Percentiles rank a stretch among this genome's conserved stretches.
Conservation (phyloP, 1,140 invertebrate species). For the Phocides pigmalion region DNA sequence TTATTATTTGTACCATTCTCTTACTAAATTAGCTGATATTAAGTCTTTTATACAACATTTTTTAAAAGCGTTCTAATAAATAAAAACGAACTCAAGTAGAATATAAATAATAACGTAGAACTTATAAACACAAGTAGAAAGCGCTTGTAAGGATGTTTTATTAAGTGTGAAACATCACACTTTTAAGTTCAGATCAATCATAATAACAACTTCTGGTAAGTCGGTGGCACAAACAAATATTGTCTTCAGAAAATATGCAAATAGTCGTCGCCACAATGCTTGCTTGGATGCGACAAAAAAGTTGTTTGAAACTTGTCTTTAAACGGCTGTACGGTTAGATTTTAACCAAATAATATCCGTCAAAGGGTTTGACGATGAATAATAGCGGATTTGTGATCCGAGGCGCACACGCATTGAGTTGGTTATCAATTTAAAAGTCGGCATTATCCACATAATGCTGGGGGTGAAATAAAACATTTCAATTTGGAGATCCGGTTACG, state of each 20-base stretch:
- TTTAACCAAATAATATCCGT: conserved; percentile 74
- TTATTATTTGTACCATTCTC: too few relatives aligned
- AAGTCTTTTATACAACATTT: too few relatives aligned
- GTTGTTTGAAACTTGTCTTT: conserved; percentile 39
- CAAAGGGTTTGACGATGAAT: conserved; percentile 42
- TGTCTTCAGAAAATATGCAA: conserved; percentile 54
- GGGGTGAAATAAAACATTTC: conserved; percentile 81
- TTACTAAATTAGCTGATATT: too few relatives aligned
- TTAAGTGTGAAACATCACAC: conserved; percentile 60
- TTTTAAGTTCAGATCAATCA: conserved; percentile 62
- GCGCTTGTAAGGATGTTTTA: conserved; percentile 42
- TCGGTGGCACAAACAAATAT: conserved; percentile 68
- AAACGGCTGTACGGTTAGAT: conserved; percentile 72
- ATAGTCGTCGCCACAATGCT: conserved; percentile 43
- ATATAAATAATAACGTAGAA: too few relatives aligned
- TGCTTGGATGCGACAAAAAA: conserved; percentile 32
- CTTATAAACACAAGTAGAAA: conserved; percentile 19
- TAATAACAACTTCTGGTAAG: conserved; percentile 60
- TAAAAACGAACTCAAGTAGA: background rate
- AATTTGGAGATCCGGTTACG: conserved; percentile 81
- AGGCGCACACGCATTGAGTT: conserved; percentile 61
- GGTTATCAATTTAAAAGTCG: conserved; percentile 82
- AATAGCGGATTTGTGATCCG: conserved; percentile 68
- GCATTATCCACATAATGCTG: conserved; percentile 72
- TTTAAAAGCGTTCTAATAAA: background rate